Base-by-base conservation (phyloP, 2,113 vertebrate species). In the Microtus richardsoni region DNA sequence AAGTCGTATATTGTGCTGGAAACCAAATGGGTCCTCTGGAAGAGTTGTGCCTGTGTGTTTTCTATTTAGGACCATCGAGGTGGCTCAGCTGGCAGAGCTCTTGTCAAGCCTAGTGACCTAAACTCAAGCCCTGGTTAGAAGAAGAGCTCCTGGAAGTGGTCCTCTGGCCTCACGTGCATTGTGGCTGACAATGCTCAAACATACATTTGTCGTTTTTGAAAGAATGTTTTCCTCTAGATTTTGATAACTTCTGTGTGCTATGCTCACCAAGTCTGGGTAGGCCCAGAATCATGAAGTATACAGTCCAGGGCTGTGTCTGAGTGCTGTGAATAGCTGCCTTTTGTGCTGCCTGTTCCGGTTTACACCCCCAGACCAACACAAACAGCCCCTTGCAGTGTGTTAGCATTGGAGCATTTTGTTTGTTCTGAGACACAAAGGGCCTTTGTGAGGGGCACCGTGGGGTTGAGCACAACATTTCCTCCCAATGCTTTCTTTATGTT, bases 381-480 rank as follows among this genome's bases (percentile, higher is more conserved):
- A 96, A 96, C 75, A 89, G 12, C 52, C 82, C 60, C 78, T 95
- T 75, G 10, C 71, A 89, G 60, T 83, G 22, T 93, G 68, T 91
- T 95, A 94, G 77, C 54, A 88, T 95, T 86, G 47, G 66, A 66
- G 47, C 41, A 33, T 49, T 91, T 94, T 62, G 70, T 70, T 88
- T 95, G 88, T 94, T 95, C 41, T 82, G 0, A 54, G 70, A 85
- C 52, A 97, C 95, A 96, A 96, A 96, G 87, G 66, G 88, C 71
- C 71, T 86, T 96, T 90, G 70, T 89, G 79, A 64, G 17, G 85
- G 83, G 28, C 52, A 79, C 17, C 4, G 11, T 2, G 4, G 87
- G 95, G 70, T 94, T 95, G 91, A 92, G 94, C 90, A 85, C 62
- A 90, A n/a, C 47, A 73, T 91, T 68, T 77, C 91, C 49, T 79